Evolutionary conservation across 1,140 invertebrate species (phyloP), one percentile per base, ranked within the genome.

Genomic region (Belonocnema kinseyi): DNA sequence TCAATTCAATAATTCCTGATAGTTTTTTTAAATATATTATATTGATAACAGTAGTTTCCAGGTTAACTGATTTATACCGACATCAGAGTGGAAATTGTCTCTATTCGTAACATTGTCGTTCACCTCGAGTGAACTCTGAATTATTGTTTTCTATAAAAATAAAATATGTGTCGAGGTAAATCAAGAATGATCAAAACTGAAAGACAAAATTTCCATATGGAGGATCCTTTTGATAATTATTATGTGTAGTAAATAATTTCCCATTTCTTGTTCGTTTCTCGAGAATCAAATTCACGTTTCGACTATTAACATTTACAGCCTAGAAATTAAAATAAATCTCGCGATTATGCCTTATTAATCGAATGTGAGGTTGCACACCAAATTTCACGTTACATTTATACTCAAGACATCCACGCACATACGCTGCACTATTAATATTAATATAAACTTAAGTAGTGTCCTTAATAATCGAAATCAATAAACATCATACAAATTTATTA

Each of bases 161-260:
- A 40, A 40, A 66, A 66, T 40, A 66, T 66, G 61, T 66, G 61
- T 66, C 61, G 26, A 66, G 61, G 61, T 66, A 66, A 66, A 54
- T 10, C 53, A 54, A 54, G 16, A 54, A 54, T 54, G 53, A 54
- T 54, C 16, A 54, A 54, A 54, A 66, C 3, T 66, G 33, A 7
- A 66, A 66, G 26, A 40, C 53, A 66, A 40, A 40, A 33, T 66
- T 66, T 66, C 33, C 33, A 66, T 7, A 8, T 5, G 14, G 46
- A 66, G n/a, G 17, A 56, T 21, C 19, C 6, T 56, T 56, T 56
- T 2, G 54, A 13, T 19, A 21, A 46, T 66, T 40, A 16, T 14
- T 66, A n/a, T 66, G 4, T 16, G 6, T 4, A 14, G 16, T 40
- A 40, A 66, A 16, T 5, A 54, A 54, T 54, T 54, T 3, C 40